Evolutionary conservation across 2,113 vertebrate species (phyloP).

Genomic region (Arizona elegans): DNA sequence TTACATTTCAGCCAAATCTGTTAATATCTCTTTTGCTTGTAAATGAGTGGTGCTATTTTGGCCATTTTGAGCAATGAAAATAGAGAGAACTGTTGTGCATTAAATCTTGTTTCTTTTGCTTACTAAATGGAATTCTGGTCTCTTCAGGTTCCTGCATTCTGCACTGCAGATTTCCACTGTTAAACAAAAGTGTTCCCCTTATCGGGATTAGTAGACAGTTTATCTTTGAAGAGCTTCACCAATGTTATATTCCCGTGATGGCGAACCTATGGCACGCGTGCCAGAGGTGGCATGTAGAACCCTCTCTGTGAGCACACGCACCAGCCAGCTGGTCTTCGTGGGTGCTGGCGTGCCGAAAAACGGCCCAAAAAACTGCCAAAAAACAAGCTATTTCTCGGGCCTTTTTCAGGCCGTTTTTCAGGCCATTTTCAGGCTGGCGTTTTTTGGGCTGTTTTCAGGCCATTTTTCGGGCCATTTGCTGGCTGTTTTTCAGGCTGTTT

Average conservation of each 20-base stretch:
- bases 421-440: too few species aligned
- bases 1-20: not conserved
- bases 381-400: too few species aligned
- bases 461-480: too few species aligned
- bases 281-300: too few species aligned
- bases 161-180: not conserved
- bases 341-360: too few species aligned
- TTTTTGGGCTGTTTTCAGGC: too few species aligned
- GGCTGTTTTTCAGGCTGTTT: too few species aligned
- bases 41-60: not conserved
- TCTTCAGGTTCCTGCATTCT: slow-evolving; percentile 28
- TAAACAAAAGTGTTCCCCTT: not conserved
- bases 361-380: too few species aligned
- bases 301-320: too few species aligned
- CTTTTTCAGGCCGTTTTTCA: too few species aligned
- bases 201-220: not conserved
- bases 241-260: not conserved
- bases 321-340: too few species aligned
- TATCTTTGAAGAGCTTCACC: not conserved
- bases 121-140: slow-evolving; percentile 33
- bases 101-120: not conserved
- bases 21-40: not conserved
- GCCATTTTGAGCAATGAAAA: not conserved
- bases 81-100: not conserved
- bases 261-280: too few species aligned